Evolutionary conservation across 1,140 invertebrate genomes (phyloP).

Genomic region (Meteorus sp.): DNA sequence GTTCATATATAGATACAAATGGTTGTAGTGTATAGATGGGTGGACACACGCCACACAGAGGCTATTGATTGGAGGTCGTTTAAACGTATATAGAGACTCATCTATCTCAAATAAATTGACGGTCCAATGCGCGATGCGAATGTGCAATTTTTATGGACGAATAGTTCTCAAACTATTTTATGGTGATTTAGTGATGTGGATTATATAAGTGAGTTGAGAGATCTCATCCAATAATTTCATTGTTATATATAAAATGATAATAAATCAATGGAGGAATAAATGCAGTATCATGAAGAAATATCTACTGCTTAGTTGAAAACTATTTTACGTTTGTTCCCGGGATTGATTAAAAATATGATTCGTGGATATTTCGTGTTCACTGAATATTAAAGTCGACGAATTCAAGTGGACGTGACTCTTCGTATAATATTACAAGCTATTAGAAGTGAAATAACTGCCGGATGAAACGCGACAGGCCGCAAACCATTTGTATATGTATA

Average conservation of each 20-base stretch:
- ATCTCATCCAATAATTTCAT: too few relatives aligned
- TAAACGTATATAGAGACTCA: slow-evolving; percentile 22
- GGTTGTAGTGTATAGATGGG: slow-evolving; percentile 11
- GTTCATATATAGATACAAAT: too few relatives aligned
- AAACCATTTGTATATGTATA: too few relatives aligned
- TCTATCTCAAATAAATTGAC: slow-evolving; percentile 33
- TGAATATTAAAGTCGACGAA: slow-evolving; percentile 52
- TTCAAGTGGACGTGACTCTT: slow-evolving; percentile 52
- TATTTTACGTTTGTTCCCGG: too few relatives aligned
- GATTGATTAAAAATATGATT: too few relatives aligned
- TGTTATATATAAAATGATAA: too few relatives aligned
- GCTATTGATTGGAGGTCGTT: slow-evolving; percentile 29
- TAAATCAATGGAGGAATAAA: too few relatives aligned
- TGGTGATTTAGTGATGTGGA: slow-evolving; percentile 27
- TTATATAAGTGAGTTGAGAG: slow-evolving; percentile 21
- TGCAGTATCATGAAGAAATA: too few relatives aligned
- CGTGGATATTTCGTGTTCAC: slow-evolving; percentile 52
- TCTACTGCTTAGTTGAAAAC: too few relatives aligned
- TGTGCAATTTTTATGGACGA: slow-evolving; percentile 29
- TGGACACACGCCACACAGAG: slow-evolving; percentile 13
- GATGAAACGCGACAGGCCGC: slow-evolving; percentile 53
- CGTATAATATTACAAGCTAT: slow-evolving; percentile 58
- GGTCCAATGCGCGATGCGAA: slow-evolving; percentile 29
- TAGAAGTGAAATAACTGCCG: slow-evolving; percentile 53
- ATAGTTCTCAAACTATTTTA: slow-evolving; percentile 30